These are phyloP conservation scores for Pogona vitticeps DNA, from an alignment of 2,113 vertebrate species.

Conservation along the genomic window DNA sequence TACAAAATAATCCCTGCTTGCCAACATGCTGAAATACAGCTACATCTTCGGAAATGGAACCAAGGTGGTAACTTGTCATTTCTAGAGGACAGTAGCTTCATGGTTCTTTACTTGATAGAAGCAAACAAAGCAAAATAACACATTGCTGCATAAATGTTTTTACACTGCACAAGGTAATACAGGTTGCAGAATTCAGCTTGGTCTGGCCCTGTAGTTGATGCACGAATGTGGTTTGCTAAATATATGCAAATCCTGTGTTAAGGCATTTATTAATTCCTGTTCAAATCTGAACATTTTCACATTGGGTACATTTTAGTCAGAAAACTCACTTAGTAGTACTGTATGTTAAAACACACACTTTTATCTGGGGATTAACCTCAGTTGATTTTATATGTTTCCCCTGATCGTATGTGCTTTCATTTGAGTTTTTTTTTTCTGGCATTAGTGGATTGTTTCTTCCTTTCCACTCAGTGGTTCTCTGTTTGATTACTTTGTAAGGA, in stretches of 20 bases:
- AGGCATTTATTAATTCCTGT: neutral
- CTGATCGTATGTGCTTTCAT: no score
- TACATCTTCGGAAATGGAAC: neutral
- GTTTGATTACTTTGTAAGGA: neutral
- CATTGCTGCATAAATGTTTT: neutral
- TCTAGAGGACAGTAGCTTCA: neutral
- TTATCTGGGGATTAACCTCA: no score
- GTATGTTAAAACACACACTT: no score
- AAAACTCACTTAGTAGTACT: no score
- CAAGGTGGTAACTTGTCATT: neutral
- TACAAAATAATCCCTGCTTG: no score
- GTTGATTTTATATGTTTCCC: no score
- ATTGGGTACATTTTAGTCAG: no score
- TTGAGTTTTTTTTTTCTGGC: neutral
- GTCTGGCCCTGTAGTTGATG: neutral
- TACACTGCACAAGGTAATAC: neutral
- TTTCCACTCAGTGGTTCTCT: neutral
- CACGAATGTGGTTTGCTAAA: neutral
- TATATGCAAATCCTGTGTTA: neutral
- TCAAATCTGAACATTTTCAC: no score
- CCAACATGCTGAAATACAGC: no score
- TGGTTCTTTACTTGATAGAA: no score
- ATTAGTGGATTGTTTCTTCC: neutral
- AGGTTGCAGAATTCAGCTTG: neutral
- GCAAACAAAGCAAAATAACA: neutral